A percentile compares a stretch with the other conserved stretches of the same genome.
Conservation (phyloP, 1,140 invertebrate species). For the Hesperophylax magnus region DNA sequence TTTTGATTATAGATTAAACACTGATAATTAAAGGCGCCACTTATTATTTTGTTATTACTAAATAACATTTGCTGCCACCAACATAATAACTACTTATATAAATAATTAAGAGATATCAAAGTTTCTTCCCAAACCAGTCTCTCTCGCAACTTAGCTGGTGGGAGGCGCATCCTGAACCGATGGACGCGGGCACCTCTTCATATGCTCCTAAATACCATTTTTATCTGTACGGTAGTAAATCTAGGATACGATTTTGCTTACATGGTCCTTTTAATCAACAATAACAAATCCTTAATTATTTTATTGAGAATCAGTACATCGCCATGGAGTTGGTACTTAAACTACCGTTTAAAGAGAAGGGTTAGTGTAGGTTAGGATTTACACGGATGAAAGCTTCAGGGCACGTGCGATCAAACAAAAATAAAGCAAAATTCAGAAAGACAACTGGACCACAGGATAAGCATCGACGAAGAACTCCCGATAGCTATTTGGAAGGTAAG, state of each 20-base stretch:
- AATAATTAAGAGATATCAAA: no score
- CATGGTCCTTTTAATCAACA: neutral
- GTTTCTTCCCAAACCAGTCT: no score
- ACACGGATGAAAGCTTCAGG: slow-evolving; percentile 25
- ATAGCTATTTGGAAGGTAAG: neutral
- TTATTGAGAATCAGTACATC: neutral
- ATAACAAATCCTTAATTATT: neutral
- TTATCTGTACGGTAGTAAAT: no score
- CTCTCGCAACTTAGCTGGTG: no score
- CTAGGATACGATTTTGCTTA: no score
- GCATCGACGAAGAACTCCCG: slow-evolving; percentile 33
- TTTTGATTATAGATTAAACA: neutral
- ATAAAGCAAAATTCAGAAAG: slow-evolving; percentile 15
- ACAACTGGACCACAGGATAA: slow-evolving; percentile 40
- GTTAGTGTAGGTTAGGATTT: neutral
- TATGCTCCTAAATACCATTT: no score
- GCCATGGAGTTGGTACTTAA: no score
- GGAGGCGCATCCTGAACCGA: no score
- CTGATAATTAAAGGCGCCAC: neutral
- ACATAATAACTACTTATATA: no score
- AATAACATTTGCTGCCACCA: neutral
- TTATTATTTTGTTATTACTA: no score
- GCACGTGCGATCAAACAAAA: slow-evolving; percentile 16
- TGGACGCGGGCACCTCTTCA: no score
- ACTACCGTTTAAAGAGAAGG: no score